Percentiles rank a stretch among this genome's conserved stretches.
Conservation (phyloP, 2,888 invertebrate species). For the Slavum lentiscoides region DNA sequence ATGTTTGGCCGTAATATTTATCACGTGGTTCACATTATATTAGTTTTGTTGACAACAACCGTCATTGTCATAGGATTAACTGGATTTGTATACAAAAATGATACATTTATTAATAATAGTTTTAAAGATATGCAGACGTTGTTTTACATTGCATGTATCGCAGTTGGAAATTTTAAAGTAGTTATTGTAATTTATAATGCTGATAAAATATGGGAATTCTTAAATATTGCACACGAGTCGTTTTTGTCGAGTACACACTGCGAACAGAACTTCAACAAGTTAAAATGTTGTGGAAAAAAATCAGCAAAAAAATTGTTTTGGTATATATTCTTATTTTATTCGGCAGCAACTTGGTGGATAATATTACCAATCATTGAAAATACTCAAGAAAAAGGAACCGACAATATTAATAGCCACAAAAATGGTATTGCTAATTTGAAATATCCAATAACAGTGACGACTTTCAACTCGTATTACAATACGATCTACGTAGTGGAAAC, state of each 20-base stretch:
- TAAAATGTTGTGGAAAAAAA: background rate
- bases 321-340: background rate
- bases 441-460: background rate
- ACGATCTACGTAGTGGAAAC: background rate
- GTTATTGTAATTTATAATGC: background rate
- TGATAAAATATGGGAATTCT: background rate
- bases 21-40: background rate
- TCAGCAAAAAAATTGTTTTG: background rate
- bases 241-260: slow-evolving; percentile 2
- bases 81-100: background rate
- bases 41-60: background rate
- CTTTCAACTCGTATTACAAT: background rate
- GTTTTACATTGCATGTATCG: slow-evolving; percentile 1
- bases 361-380: background rate
- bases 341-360: background rate
- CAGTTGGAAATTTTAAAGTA: background rate
- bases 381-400: background rate
- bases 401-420: no score
- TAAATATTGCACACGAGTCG: background rate
- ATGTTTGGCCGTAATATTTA: slow-evolving; percentile 5
- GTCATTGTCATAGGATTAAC: background rate
- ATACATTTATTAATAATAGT: background rate
- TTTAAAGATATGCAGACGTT: background rate
- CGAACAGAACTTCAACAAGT: background rate
- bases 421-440: background rate